Percentiles rank a stretch among this genome's conserved stretches.
Evolutionary conservation across 2,888 invertebrate species (phyloP).

Genomic region (Xanthia icteritia): DNA sequence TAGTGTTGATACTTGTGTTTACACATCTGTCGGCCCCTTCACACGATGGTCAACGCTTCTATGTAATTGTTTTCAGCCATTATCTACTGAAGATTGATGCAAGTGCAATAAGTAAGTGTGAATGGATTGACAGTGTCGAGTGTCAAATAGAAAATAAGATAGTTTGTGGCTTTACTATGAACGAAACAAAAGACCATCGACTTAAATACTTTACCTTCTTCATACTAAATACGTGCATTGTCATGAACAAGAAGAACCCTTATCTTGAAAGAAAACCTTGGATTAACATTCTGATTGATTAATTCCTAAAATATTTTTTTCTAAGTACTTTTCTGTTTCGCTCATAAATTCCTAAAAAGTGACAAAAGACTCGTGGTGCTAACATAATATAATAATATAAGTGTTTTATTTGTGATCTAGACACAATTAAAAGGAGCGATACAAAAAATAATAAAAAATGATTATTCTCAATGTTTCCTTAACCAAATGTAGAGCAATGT

Average conservation of each 20-base stretch:
- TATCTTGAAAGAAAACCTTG: not conserved
- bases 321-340: not conserved
- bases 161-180: not conserved
- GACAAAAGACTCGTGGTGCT: not conserved
- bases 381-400: not conserved
- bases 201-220: not conserved
- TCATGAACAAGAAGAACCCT: not conserved
- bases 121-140: not conserved
- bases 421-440: too few relatives aligned
- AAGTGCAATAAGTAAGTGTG: not conserved
- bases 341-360: not conserved
- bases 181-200: not conserved
- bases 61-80: conserved; percentile 9
- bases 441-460: conserved; percentile 16
- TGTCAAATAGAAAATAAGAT: not conserved
- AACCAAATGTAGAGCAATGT: conserved; percentile 40
- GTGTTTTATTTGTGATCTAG: not conserved
- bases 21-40: conserved; percentile 22
- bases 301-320: not conserved
- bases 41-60: conserved; percentile 1
- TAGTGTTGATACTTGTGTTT: conserved; percentile 21
- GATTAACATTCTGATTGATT: not conserved
- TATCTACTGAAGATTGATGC: not conserved
- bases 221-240: too few relatives aligned
- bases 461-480: conserved; percentile 21